Percentiles rank a stretch among this genome's conserved stretches.
Conservation (phyloP, 2,888 invertebrate species). For the Tenthredo amoena region DNA sequence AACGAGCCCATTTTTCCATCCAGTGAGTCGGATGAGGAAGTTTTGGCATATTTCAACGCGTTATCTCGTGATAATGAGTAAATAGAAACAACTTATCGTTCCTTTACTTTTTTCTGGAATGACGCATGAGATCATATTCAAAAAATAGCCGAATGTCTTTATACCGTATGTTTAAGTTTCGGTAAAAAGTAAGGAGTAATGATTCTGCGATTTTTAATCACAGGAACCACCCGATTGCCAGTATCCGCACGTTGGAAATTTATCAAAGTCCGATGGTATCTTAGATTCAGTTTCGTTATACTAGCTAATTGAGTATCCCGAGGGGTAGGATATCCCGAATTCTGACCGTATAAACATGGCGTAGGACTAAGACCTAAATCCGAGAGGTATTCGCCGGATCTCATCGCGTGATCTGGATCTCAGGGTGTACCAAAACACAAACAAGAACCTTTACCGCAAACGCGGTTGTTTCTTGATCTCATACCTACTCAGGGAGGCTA, state of each 20-base stretch:
- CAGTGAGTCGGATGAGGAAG: neutral
- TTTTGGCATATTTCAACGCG: constrained; percentile 5
- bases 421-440: constrained; percentile 32
- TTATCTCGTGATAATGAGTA: neutral
- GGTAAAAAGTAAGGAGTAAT: neutral
- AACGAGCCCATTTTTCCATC: constrained; percentile 28
- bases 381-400: constrained; percentile 1
- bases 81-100: neutral
- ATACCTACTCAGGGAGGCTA: neutral
- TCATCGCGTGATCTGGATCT: constrained; percentile 33
- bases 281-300: constrained; percentile 14
- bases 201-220: neutral
- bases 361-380: constrained; percentile 35
- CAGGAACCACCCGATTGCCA: neutral
- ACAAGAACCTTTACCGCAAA: constrained; percentile 35
- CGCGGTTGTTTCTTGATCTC: constrained; percentile 25
- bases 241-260: neutral
- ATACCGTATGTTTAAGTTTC: neutral
- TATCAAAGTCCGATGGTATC: neutral
- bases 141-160: neutral
- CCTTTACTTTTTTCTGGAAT: neutral
- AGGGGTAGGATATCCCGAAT: constrained; percentile 30
- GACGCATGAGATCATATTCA: neutral
- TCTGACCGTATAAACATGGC: constrained; percentile 42
- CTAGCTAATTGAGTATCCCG: constrained; percentile 21